A percentile compares a stretch with the other conserved stretches of the same genome.
Conservation (phyloP, 2,113 vertebrate species). For the Paratilapia polleni region DNA sequence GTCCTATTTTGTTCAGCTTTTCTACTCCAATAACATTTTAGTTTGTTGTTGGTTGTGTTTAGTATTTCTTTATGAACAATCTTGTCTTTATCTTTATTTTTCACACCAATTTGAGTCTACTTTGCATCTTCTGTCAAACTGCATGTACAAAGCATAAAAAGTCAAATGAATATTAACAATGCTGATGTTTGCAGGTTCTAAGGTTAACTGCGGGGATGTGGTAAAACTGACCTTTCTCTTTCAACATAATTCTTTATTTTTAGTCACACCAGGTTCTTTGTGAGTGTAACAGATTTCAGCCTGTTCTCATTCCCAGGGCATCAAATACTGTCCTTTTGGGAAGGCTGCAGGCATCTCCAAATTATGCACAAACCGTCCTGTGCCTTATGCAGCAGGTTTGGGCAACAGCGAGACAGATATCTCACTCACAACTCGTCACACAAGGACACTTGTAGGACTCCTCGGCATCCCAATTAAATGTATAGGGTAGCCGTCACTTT, state of each 20-base stretch:
- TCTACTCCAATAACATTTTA: neutral
- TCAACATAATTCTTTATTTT: conserved; percentile 33
- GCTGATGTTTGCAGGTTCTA: neutral
- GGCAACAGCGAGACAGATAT: neutral
- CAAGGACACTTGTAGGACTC: no score
- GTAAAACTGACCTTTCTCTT: conserved; percentile 44
- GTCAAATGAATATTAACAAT: neutral
- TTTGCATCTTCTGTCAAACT: neutral
- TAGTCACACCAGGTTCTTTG: conserved; percentile 32
- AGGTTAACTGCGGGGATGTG: conserved; percentile 21
- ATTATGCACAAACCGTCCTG: neutral
- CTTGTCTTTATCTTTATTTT: neutral
- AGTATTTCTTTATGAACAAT: neutral
- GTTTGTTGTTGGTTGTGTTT: neutral
- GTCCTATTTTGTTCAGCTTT: neutral
- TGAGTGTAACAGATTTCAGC: conserved; percentile 52
- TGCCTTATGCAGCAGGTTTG: neutral
- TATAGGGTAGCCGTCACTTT: no score
- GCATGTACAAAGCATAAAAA: neutral
- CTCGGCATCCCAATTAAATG: no score
- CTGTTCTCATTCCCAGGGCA: neutral
- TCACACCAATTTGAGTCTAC: neutral
- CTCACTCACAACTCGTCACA: neutral
- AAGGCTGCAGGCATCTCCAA: no score
- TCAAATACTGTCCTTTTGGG: neutral